Base-by-base conservation (phyloP, 2,113 vertebrate genomes). In the Glaucomys volans region DNA sequence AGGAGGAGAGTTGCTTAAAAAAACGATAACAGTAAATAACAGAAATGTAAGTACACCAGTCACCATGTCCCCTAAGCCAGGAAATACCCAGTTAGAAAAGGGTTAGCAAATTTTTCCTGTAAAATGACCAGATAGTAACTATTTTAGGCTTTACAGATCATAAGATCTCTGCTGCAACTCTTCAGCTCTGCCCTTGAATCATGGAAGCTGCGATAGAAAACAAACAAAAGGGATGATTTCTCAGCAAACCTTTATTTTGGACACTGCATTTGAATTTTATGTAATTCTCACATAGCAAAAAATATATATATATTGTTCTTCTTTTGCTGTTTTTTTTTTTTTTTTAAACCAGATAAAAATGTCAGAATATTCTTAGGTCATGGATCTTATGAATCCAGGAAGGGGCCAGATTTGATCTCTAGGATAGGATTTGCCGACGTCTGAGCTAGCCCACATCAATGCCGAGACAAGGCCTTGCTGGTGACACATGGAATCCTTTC, bases 401-500 rank as follows among this genome's bases (percentile, higher is more conserved):
- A 26, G 40, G 22, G 7, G 28, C 11, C 47, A 82, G 47, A 64
- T 57, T 28, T 84, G 18, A 22, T 50, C 32, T 24, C 12, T 67
- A 24, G 37, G 6, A 17, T n/a, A 32, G 1, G 32, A 35, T 57
- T 57, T 85, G 14, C n/a, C 30, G 22, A 80, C 3, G 3, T 8
- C 14, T 13, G 30, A 81, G 8, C 57, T 44, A 32, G 42, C 30
- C 18, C 17, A 72, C 37, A 18, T 72, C 44, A 16, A 2, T 4
- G 54, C 22, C 7, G 35, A 87, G 35, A 40, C 1, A 6, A 20
- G 13, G 6, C 5, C 26, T 8, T 67, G 5, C 3, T 11, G 11
- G 37, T 2, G 20, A 4, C 1, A 12, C 2, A 28, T 2, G 4
- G 32, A 30, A 22, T 16, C 20, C 11, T 26, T 72, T 62, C 17